A percentile compares a stretch with the other conserved stretches of the same genome.
phyloP scores from a whole-genome alignment of 2,888 invertebrate species.

The Synanthedon tipuliformis region DNA sequence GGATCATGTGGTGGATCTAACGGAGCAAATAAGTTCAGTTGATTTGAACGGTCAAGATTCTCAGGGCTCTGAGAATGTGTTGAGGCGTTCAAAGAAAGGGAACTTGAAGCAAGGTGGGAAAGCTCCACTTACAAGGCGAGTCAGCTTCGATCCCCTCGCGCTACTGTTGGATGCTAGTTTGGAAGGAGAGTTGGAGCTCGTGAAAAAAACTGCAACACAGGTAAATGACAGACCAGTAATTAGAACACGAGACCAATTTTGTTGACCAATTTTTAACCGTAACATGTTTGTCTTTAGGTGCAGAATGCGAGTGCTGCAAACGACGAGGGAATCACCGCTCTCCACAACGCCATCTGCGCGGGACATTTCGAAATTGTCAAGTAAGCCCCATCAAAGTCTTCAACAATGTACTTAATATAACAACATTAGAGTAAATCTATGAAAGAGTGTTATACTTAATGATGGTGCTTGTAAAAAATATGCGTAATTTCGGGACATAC shows the following conservation, averaged over 20 bases:
- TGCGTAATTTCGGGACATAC: no score
- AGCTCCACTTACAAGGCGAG: constrained; percentile 81
- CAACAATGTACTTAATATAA: no score
- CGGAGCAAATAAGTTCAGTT: constrained; percentile 62
- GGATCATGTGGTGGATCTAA: constrained; percentile 52
- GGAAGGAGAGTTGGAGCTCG: constrained; percentile 97
- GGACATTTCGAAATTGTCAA: constrained; percentile 98
- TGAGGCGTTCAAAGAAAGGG: constrained; percentile 80
- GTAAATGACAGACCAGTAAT: constrained; percentile 33
- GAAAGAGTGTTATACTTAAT: no score
- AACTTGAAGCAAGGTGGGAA: constrained; percentile 82
- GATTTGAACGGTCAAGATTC: constrained; percentile 66
- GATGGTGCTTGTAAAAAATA: no score
- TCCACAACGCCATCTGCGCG: constrained; percentile 99
- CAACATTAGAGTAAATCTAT: no score
- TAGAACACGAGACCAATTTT: no score
- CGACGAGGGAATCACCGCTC: constrained; percentile 98
- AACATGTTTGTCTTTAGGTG: constrained; percentile 61
- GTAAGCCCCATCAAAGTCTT: constrained; percentile 40
- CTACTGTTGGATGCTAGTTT: constrained; percentile 95
- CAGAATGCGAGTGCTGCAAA: constrained; percentile 97
- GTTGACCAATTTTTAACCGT: neutral
- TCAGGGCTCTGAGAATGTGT: constrained; percentile 67
- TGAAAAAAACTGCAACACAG: constrained; percentile 94
- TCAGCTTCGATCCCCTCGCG: constrained; percentile 97